Evolutionary conservation across 37 sponge, comb jelly and placozoan species (phyloP), one percentile per base, ranked within the genome.

Genomic region (Crambe crambe): DNA sequence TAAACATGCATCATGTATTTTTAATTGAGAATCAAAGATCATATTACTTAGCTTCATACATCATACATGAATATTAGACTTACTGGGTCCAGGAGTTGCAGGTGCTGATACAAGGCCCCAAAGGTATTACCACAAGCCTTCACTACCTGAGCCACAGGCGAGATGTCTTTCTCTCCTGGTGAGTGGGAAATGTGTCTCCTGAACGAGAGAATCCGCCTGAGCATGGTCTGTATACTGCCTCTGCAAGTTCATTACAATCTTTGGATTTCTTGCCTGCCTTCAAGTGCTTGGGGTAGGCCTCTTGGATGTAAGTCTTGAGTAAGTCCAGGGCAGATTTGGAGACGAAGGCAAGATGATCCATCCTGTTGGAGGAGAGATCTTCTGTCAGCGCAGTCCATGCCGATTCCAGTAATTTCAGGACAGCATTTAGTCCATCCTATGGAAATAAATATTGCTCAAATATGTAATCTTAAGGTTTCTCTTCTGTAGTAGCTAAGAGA

Each of bases 91-190:
- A 95, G 36, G 4, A 41, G 47, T 57, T 91, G 79, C 63, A 95
- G 73, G 9, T 92, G 80, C 56, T 71, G 76, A 51, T 93, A 96
- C 82, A 96, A 96, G 51, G 91, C 91, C 37, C 88, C 83, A 83
- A 93, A 96, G 56, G 94, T 93, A 30, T 64, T 42, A 36, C 84
- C 42, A 36, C 89, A 94, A 12, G 76, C 70, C 6, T 60, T 62
- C 23, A 80, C 73, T 20, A 92, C 79, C 15, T 27, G 37, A 30
- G 56, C 21, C 6, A 88, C 15, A 0, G 68, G 82, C 8, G 68
- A 43, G 20, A 37, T 34, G 64, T 54, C 37, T 38, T 40, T 54
- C 12, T 12, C 12, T 47, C 12, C 51, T 47, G 51, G 51, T 47
- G 51, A 12, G 12, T 47, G 51, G 51, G 12, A 47, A 18, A 1